Conservation (phyloP, 2,113 vertebrate species). For the Rhinopithecus roxellana region DNA sequence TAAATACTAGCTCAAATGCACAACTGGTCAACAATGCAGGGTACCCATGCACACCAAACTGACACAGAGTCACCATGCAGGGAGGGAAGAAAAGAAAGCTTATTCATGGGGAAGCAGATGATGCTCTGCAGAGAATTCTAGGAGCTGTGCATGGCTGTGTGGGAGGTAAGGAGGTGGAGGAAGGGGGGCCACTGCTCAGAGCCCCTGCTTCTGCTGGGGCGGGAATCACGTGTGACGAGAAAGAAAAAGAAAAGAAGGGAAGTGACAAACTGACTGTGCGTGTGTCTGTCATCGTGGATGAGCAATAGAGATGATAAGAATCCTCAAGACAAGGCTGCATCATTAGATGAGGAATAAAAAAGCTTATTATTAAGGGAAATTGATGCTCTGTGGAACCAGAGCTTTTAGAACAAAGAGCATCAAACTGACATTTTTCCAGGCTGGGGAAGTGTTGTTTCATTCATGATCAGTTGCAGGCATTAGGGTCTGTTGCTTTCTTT, state of each 20-base stretch:
- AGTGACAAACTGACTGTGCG: constrained; percentile 28
- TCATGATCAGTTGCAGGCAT: not conserved
- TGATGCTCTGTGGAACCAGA: constrained; percentile 35
- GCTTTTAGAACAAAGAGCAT: constrained; percentile 51
- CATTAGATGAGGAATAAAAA: constrained; percentile 39
- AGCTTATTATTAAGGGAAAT: constrained; percentile 26
- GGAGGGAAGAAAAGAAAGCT: not conserved
- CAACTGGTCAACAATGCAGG: not conserved
- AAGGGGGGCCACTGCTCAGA: not conserved
- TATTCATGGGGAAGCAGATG: not conserved
- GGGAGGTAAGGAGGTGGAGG: not conserved
- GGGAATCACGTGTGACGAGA: not conserved
- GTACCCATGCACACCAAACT: not conserved
- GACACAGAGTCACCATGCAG: not conserved
- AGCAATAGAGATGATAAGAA: constrained; percentile 38
- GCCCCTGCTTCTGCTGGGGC: not conserved
- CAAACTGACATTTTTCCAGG: not conserved
- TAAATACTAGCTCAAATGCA: not conserved
- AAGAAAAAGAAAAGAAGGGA: constrained; percentile 44
- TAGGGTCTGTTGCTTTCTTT: constrained; percentile 18
- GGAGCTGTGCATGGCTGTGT: not conserved
- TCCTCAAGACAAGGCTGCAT: constrained; percentile 30
- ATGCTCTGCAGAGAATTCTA: not conserved
- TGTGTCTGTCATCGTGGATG: constrained; percentile 52
- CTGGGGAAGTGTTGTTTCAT: not conserved